These are phyloP conservation scores for Chiloscyllium punctatum DNA, from an alignment of 2,797 vertebrate species.

Conservation along the genomic window DNA sequence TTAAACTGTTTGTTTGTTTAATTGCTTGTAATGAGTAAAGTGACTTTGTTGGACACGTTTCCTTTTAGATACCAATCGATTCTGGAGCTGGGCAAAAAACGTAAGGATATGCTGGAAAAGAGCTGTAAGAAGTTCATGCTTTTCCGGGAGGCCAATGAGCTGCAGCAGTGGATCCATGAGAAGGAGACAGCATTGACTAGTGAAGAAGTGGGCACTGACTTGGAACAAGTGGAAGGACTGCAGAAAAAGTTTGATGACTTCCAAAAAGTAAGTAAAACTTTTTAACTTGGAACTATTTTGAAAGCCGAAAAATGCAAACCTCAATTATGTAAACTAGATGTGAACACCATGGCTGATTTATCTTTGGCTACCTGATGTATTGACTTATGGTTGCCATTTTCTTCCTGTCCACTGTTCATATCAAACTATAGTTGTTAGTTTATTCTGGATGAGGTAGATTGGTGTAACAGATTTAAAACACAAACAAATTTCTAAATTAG, in stretches of 20 bases:
- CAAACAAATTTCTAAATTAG: no score
- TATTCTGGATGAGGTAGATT: no score
- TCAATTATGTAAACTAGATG: not conserved
- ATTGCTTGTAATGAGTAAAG: not conserved
- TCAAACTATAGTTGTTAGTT: not conserved
- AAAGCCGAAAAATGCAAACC: not conserved
- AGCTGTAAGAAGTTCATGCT: slow-evolving; percentile 99
- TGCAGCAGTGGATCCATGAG: slow-evolving; percentile 97
- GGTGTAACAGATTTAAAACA: no score
- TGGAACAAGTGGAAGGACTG: slow-evolving; percentile 96
- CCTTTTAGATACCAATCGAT: slow-evolving; percentile 78
- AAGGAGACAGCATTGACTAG: slow-evolving; percentile 86
- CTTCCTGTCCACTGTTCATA: not conserved
- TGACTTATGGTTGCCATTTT: not conserved
- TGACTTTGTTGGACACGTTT: not conserved
- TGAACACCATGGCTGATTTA: not conserved
- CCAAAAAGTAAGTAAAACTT: slow-evolving; percentile 74
- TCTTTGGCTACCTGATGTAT: not conserved
- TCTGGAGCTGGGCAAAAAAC: slow-evolving; percentile 85
- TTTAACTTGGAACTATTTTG: not conserved
- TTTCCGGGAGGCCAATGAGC: slow-evolving; percentile 92
- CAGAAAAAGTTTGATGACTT: slow-evolving; percentile 99
- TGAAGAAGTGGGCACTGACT: slow-evolving; percentile 86
- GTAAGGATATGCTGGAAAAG: slow-evolving; percentile 96
- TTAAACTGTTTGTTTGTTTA: not conserved